A percentile compares a stretch with the other conserved stretches of the same genome.
phyloP scores from a whole-genome alignment of 2,888 invertebrate species.

The Lepidocyrtinus sp. region DNA sequence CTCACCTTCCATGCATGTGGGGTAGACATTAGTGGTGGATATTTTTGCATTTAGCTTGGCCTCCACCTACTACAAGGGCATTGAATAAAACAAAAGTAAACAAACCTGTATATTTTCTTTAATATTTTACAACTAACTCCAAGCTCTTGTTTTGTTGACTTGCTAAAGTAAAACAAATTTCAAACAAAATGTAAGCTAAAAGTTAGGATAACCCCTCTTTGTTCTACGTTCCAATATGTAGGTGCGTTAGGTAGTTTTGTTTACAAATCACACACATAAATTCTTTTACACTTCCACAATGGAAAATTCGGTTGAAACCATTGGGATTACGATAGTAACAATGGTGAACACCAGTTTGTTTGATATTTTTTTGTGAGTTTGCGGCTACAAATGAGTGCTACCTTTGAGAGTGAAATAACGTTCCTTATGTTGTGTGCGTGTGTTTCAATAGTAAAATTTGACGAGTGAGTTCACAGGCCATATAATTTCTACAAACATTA shows the following conservation, averaged over 20 bases:
- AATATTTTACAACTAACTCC: too few relatives aligned
- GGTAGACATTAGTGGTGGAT: not conserved
- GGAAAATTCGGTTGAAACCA: too few relatives aligned
- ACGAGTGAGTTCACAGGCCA: conserved; percentile 55
- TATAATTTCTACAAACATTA: conserved; percentile 45
- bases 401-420: not conserved
- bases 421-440: conserved; percentile 46
- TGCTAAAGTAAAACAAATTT: too few relatives aligned
- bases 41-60: not conserved
- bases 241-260: not conserved
- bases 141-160: too few relatives aligned
- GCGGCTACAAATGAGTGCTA: not conserved
- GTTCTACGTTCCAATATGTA: too few relatives aligned
- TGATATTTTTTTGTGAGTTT: not conserved
- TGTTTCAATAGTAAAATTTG: conserved; percentile 63
- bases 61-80: not conserved
- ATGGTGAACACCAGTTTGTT: not conserved
- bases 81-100: not conserved
- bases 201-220: too few relatives aligned
- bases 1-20: not conserved
- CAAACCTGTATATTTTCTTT: too few relatives aligned
- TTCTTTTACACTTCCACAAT: not conserved
- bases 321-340: not conserved
- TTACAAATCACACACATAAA: not conserved
- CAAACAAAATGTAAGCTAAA: not conserved